phyloP scores from a whole-genome alignment of 2,888 invertebrate species.

The Rhyacophila evoluta region DNA sequence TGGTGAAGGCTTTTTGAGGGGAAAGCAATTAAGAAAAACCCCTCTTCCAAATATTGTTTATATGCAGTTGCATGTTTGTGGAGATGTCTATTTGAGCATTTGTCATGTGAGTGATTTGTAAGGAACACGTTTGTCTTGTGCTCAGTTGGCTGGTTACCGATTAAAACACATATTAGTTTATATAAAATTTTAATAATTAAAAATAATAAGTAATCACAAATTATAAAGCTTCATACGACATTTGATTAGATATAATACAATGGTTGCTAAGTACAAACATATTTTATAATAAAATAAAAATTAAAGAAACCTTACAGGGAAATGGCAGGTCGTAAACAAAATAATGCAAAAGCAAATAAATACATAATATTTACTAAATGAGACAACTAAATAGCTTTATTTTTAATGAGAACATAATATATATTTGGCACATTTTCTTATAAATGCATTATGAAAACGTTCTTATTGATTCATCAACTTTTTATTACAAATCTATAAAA shows the following conservation, averaged over 20 bases:
- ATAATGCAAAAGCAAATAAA: background rate
- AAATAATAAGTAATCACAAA: constrained; percentile 1
- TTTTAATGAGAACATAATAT: background rate
- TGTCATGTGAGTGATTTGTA: no score
- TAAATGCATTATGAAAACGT: background rate
- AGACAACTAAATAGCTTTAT: background rate
- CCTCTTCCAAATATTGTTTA: no score
- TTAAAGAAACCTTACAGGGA: background rate
- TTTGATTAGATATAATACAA: background rate
- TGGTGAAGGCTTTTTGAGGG: no score
- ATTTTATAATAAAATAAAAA: background rate
- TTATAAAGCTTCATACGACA: background rate
- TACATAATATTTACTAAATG: background rate
- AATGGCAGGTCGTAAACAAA: background rate
- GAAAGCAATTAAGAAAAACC: no score
- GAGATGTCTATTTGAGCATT: no score
- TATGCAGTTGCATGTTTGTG: no score
- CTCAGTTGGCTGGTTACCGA: no score
- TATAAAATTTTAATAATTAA: constrained; percentile 4
- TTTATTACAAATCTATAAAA: background rate
- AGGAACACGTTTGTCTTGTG: no score
- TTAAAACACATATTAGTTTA: no score
- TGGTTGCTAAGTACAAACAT: constrained; percentile 1
- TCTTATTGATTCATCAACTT: background rate
- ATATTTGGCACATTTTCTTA: constrained; percentile 11